Evolutionary conservation across 2,888 invertebrate species (phyloP).

Genomic region (Alsophila aescularia): DNA sequence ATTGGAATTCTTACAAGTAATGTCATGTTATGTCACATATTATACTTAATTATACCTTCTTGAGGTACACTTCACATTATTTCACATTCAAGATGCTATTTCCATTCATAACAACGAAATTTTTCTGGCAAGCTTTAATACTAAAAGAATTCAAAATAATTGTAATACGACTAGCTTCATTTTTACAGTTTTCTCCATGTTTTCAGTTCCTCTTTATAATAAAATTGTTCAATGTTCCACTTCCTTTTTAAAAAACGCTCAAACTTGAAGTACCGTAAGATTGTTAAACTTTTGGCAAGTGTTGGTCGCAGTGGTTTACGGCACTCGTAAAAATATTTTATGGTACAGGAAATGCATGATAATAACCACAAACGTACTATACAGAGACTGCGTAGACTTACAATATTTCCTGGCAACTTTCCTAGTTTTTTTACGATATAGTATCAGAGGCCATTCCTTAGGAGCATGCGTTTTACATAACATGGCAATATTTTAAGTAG

Average conservation of each 20-base stretch:
- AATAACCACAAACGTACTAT: constrained; percentile 19
- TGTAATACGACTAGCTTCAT: background rate
- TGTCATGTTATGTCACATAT: no score
- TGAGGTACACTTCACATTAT: no score
- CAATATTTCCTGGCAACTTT: constrained; percentile 20
- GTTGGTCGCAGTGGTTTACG: background rate
- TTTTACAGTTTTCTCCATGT: background rate
- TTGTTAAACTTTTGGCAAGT: constrained; percentile 11
- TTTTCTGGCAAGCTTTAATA: no score
- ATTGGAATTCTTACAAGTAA: no score
- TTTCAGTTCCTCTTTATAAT: background rate
- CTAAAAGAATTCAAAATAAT: no score
- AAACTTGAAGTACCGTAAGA: background rate
- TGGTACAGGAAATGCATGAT: constrained; percentile 20
- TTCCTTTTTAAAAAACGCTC: background rate
- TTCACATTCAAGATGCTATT: no score
- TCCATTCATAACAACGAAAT: no score
- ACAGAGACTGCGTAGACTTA: constrained; percentile 10
- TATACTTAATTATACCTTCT: no score
- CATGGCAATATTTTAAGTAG: constrained; percentile 20
- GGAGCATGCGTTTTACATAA: constrained; percentile 21
- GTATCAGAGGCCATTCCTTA: constrained; percentile 18
- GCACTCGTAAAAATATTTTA: constrained; percentile 15
- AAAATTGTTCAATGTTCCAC: background rate
- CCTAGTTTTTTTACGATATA: constrained; percentile 25